A percentile compares a stretch with the other conserved stretches of the same genome.
These are phyloP conservation scores for Tubulanus polymorphus DNA, from an alignment of 2,888 invertebrate genomes.

Conservation along the genomic window DNA sequence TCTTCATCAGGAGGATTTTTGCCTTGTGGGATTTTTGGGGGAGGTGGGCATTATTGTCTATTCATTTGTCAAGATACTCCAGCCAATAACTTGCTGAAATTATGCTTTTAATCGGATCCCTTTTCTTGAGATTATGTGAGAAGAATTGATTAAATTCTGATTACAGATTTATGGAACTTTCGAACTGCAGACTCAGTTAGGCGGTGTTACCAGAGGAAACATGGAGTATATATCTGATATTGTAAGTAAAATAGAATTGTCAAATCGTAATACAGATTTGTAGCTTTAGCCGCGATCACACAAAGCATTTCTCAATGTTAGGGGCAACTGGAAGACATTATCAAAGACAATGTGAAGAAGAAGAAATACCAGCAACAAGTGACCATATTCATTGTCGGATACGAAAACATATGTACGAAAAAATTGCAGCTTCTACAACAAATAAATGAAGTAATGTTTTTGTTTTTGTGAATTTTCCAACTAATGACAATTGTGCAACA, in stretches of 20 bases:
- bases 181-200: constrained; percentile 26
- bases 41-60: too few species aligned
- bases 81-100: neutral
- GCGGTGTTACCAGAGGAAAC: constrained; percentile 26
- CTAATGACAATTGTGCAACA: too few species aligned
- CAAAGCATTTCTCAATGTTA: too few species aligned
- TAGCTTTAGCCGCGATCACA: too few species aligned
- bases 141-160: constrained; percentile 1
- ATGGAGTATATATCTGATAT: constrained; percentile 43
- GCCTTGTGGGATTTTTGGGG: too few species aligned
- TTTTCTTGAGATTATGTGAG: neutral
- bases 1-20: too few species aligned
- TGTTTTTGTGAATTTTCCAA: neutral
- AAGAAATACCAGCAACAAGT: constrained; percentile 50
- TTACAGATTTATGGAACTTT: constrained; percentile 43
- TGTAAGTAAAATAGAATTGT: constrained; percentile 27
- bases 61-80: too few species aligned
- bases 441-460: constrained; percentile 43
- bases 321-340: constrained; percentile 41
- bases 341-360: constrained; percentile 45
- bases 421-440: constrained; percentile 45
- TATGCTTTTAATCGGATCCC: neutral
- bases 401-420: constrained; percentile 41
- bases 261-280: constrained; percentile 6
- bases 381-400: constrained; percentile 49